phyloP scores from a whole-genome alignment of 2,797 vertebrate species.

The Champsocephalus gunnari region DNA sequence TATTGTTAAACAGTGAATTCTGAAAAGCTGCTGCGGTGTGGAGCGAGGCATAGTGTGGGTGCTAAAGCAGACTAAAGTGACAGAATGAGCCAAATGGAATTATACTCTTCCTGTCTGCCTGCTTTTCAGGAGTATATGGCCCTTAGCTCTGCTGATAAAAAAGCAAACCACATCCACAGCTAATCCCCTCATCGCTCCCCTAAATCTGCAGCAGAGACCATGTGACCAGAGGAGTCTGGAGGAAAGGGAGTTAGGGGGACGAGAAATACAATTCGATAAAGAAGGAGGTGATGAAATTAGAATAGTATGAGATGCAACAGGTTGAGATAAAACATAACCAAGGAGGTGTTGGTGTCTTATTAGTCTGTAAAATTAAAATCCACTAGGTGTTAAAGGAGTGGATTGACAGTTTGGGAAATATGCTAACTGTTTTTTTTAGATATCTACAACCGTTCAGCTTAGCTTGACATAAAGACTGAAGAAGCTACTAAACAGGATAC shows the following conservation, averaged over 20 bases:
- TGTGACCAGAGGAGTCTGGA: conserved; percentile 34
- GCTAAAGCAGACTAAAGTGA: conserved; percentile 16
- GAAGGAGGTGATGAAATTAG: background rate
- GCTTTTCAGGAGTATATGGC: conserved; percentile 49
- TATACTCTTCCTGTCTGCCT: conserved; percentile 56
- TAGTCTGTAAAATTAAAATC: background rate
- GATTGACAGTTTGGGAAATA: background rate
- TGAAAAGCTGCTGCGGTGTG: conserved; percentile 7
- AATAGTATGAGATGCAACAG: background rate
- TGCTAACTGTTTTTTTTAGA: too few species aligned
- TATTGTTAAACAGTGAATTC: background rate
- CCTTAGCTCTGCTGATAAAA: conserved; percentile 42
- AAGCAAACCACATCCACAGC: conserved; percentile 64
- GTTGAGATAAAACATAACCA: background rate
- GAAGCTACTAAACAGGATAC: too few species aligned
- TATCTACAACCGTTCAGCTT: too few species aligned
- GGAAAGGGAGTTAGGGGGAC: background rate
- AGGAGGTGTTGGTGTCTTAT: background rate
- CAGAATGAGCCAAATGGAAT: conserved; percentile 63
- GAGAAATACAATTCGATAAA: background rate
- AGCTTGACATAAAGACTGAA: too few species aligned
- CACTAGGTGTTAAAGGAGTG: background rate
- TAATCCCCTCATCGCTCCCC: conserved; percentile 73
- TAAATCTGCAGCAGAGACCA: conserved; percentile 65
- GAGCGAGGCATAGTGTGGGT: background rate